These are phyloP conservation scores for Hydrophis major DNA, from an alignment of 2,797 vertebrate genomes.

Conservation along the genomic window DNA sequence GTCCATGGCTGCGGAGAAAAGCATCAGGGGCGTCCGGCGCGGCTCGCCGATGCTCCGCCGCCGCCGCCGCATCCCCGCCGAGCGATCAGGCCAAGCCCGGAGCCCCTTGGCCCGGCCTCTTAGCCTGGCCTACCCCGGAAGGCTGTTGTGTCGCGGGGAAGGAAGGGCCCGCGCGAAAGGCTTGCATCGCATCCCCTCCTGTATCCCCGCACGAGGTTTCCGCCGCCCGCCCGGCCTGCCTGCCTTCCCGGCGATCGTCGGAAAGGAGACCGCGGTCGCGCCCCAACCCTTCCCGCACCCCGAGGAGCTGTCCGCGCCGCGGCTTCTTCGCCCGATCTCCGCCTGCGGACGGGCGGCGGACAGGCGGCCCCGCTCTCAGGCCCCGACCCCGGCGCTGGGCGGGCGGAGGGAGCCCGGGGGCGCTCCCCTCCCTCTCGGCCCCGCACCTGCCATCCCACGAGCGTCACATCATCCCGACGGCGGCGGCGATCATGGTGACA, in stretches of 20 bases:
- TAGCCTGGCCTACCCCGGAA: background rate
- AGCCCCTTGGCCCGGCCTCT: background rate
- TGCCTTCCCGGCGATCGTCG: background rate
- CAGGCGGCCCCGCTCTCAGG: conserved; percentile 47
- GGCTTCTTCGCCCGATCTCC: background rate
- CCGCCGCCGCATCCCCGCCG: background rate
- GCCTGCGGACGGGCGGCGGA: background rate
- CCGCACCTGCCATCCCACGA: conserved; percentile 64
- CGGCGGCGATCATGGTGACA: conserved; percentile 50
- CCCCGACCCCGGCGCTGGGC: background rate
- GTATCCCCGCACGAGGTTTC: background rate
- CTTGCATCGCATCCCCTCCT: background rate
- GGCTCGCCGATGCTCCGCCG: background rate
- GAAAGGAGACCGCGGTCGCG: background rate
- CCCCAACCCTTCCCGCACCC: background rate
- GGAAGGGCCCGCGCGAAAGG: background rate
- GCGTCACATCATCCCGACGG: conserved; percentile 56
- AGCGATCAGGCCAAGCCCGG: background rate
- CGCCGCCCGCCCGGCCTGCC: background rate
- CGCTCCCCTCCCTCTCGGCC: background rate
- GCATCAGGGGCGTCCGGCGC: too few relatives aligned
- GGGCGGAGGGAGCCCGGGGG: background rate
- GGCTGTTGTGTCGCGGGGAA: background rate
- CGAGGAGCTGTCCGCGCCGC: background rate
- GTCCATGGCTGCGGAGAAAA: conserved; percentile 79